A percentile compares a stretch with the other conserved stretches of the same genome.
These are phyloP conservation scores for Gambusia yucatana DNA, from an alignment of 2,797 vertebrate genomes.

Conservation along the genomic window DNA sequence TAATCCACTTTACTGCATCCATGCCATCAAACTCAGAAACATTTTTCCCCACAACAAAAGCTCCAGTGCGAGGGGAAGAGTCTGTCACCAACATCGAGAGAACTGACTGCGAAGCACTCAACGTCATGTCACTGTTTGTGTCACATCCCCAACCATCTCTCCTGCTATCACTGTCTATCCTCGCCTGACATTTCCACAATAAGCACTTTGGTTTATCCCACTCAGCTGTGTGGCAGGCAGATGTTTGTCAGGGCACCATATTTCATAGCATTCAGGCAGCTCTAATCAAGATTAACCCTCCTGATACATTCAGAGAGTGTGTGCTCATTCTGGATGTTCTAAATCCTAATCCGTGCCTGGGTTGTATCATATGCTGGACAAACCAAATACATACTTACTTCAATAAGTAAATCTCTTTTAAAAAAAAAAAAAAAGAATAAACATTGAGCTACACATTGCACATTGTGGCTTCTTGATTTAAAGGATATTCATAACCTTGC, in stretches of 20 bases:
- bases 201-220: slow-evolving; percentile 84
- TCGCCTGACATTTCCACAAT: slow-evolving; percentile 77
- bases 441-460: slow-evolving; percentile 40
- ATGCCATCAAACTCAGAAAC: slow-evolving; percentile 33
- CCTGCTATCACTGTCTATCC: slow-evolving; percentile 66
- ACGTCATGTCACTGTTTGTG: slow-evolving; percentile 61
- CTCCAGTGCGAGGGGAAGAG: slow-evolving; percentile 48
- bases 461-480: slow-evolving; percentile 29
- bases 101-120: slow-evolving; percentile 68
- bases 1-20: slow-evolving; percentile 22
- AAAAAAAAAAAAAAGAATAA: slow-evolving; percentile 10
- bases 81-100: slow-evolving; percentile 62
- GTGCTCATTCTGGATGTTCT: slow-evolving; percentile 58
- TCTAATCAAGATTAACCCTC: slow-evolving; percentile 79
- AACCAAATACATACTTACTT: slow-evolving; percentile 67
- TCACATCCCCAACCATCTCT: slow-evolving; percentile 60
- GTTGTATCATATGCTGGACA: slow-evolving; percentile 71
- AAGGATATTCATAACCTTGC: slow-evolving; percentile 41
- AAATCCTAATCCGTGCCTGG: slow-evolving; percentile 70
- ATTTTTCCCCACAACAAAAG: slow-evolving; percentile 52
- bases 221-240: slow-evolving; percentile 72
- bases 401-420: slow-evolving; percentile 49
- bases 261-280: slow-evolving; percentile 75
- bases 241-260: slow-evolving; percentile 79
- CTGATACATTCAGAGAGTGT: slow-evolving; percentile 60